A percentile compares a stretch with the other conserved stretches of the same genome.
Evolutionary conservation across 1,140 invertebrate species (phyloP).

Genomic region (Dendroctonus ponderosae): DNA sequence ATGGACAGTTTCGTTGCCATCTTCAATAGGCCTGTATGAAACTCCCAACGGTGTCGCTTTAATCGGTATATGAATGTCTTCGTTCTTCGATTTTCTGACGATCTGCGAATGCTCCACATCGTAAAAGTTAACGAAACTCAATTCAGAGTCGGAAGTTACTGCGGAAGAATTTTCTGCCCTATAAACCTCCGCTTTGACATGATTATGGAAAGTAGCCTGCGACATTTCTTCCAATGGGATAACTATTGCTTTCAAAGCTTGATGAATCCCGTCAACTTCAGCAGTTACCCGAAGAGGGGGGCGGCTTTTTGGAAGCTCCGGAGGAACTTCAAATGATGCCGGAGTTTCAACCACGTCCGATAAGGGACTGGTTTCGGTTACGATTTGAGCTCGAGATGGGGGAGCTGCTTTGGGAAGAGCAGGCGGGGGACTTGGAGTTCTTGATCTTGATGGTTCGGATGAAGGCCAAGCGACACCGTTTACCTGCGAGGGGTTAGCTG

Average conservation of each 20-base stretch:
- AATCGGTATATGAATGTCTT: conserved; percentile 29
- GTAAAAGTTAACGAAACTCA: conserved; percentile 43
- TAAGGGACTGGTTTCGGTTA: not conserved
- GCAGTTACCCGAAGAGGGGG: conserved; percentile 7
- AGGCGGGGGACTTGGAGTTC: conserved; percentile 18
- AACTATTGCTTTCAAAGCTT: conserved; percentile 22
- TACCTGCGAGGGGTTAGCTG: conserved; percentile 25
- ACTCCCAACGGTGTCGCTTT: conserved; percentile 16
- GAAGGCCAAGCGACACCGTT: conserved; percentile 14
- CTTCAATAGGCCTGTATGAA: conserved; percentile 9
- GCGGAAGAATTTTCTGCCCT: conserved; percentile 6
- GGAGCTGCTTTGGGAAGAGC: conserved; percentile 7
- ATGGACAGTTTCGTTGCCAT: conserved; percentile 7
- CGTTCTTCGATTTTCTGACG: conserved; percentile 25
- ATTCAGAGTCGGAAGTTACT: conserved; percentile 44
- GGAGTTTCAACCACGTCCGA: too few species aligned
- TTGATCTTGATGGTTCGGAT: conserved; percentile 10
- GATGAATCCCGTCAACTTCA: conserved; percentile 19
- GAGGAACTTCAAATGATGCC: not conserved
- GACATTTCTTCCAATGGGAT: conserved; percentile 12
- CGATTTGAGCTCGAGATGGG: not conserved
- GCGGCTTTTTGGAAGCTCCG: conserved; percentile 5
- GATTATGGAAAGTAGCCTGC: not conserved
- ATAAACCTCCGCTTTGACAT: not conserved
- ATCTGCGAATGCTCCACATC: conserved; percentile 39